phyloP scores from a whole-genome alignment of 1,140 invertebrate species.

The Mycetomoellerius zeteki region DNA sequence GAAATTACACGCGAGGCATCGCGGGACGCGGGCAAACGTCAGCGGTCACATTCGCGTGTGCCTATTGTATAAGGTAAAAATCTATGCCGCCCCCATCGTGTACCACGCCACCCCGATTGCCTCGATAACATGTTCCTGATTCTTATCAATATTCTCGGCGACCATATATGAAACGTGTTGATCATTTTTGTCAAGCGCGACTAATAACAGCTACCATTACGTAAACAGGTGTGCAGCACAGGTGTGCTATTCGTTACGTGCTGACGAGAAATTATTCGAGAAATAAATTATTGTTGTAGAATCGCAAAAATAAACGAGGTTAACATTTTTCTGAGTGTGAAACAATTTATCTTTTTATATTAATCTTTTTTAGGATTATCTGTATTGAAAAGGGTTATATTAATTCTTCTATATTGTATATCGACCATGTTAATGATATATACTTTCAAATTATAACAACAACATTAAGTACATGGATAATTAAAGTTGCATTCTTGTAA shows the following conservation, averaged over 20 bases:
- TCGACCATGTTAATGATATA: neutral
- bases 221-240: constrained; percentile 57
- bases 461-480: neutral
- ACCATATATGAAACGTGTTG: neutral
- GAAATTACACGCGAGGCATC: constrained; percentile 74
- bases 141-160: constrained; percentile 26
- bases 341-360: constrained; percentile 30
- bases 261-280: constrained; percentile 61
- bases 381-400: too few species aligned
- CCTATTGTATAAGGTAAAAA: constrained; percentile 48
- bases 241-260: constrained; percentile 49
- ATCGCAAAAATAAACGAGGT: constrained; percentile 35
- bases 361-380: neutral
- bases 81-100: constrained; percentile 8
- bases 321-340: neutral
- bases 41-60: constrained; percentile 64
- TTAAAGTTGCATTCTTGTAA: neutral
- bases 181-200: constrained; percentile 22
- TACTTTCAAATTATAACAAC: constrained; percentile 23
- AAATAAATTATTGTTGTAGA: constrained; percentile 22
- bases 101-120: constrained; percentile 7
- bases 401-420: neutral
- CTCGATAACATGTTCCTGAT: constrained; percentile 38
- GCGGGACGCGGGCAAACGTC: constrained; percentile 58
- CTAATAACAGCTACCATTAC: constrained; percentile 15